A percentile compares a stretch with the other conserved stretches of the same genome.
These are phyloP conservation scores for Dendrocopos noguchii DNA, from an alignment of 2,113 vertebrate genomes.

Conservation along the genomic window DNA sequence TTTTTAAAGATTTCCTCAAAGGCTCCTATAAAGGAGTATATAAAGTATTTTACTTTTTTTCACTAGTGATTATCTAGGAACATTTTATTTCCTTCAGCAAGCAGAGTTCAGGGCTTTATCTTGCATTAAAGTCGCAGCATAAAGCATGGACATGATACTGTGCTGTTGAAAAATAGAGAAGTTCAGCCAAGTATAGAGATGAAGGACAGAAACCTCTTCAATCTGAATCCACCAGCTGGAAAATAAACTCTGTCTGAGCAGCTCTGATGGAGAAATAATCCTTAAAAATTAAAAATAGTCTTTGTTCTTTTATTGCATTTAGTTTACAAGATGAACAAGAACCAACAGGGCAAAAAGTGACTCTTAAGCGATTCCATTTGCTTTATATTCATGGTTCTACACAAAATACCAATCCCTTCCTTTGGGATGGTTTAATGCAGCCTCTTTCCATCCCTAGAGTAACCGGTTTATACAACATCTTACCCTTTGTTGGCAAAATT, in stretches of 20 bases:
- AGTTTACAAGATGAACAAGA: slow-evolving; percentile 40
- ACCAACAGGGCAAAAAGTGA: slow-evolving; percentile 14
- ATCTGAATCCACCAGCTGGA: background rate
- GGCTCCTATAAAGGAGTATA: background rate
- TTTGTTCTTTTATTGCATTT: slow-evolving; percentile 61
- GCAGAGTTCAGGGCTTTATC: background rate
- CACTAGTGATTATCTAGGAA: background rate
- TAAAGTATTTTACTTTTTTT: background rate
- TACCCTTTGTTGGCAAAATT: slow-evolving; percentile 56
- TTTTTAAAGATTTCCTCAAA: slow-evolving; percentile 28
- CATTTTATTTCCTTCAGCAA: background rate
- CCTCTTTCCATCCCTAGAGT: slow-evolving; percentile 16
- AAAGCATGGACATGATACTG: background rate
- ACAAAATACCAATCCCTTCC: slow-evolving; percentile 37
- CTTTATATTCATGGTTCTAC: slow-evolving; percentile 40
- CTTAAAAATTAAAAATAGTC: slow-evolving; percentile 32
- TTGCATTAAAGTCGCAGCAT: background rate
- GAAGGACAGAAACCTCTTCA: background rate
- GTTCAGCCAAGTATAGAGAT: background rate
- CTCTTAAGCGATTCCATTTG: slow-evolving; percentile 51
- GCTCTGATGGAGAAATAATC: slow-evolving; percentile 25
- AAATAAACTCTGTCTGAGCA: slow-evolving; percentile 29
- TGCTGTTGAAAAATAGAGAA: background rate
- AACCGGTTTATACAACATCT: background rate
- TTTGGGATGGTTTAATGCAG: background rate